Base-by-base conservation (phyloP, 2,888 invertebrate genomes). In the Arge pagana region DNA sequence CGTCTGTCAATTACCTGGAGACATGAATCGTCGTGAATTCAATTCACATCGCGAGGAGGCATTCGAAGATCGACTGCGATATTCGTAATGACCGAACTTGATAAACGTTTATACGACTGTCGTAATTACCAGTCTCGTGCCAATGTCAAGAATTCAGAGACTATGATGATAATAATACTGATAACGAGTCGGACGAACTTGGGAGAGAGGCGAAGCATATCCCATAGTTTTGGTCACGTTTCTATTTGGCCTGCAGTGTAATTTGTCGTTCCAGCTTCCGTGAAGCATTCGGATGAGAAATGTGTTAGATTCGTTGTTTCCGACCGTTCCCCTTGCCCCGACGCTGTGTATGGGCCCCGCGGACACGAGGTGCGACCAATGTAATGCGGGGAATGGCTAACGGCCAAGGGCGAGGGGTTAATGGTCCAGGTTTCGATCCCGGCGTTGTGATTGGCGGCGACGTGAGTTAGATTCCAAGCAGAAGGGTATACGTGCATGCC, bases 361-460 rank as follows among this genome's bases (percentile, higher is more conserved):
- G 57, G 55, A 63, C 59, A 62, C 56, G 62, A 53, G 51, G 45
- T 45, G 45, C 45, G 23, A 33, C 13, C n/a, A n/a, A n/a, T n/a
- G n/a, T n/a, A n/a, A n/a, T n/a, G n/a, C n/a, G n/a, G n/a, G n/a
- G n/a, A n/a, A n/a, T n/a, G 45, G 45, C 23, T 45, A 23, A 16
- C 31, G 23, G 24, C n/a, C n/a, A n/a, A 45, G 45, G 45, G 45
- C 35, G 45, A 45, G 45, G 15, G n/a, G 33, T 4, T 16, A 45
- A 16, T 24, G 33, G 51, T 28, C 43, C 55, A 31, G 52, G 54
- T 49, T 53, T 61, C 58, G 61, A 60, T 66, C 64, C 65, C 49
- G 57, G 55, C 62, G 60, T 58, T 58, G 63, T 63, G 63, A 61
- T 63, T 63, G 63, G 60, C 57, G 57, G 53, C 56, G 54, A 57